Conservation (phyloP, 2,888 invertebrate genomes). For the Ferdinandea cuprea region DNA sequence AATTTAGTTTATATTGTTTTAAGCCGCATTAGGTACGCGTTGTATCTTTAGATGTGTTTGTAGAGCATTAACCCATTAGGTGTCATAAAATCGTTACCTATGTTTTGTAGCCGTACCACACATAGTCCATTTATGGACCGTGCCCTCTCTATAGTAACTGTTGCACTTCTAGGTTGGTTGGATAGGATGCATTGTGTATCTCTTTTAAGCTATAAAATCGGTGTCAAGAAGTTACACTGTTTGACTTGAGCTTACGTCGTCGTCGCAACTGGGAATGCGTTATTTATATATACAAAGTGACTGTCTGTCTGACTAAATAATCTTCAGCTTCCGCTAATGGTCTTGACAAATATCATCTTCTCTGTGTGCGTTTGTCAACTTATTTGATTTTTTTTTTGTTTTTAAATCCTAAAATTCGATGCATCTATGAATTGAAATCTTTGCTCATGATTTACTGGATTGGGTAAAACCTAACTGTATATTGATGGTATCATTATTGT, state of each 20-base stretch:
- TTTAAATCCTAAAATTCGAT: constrained; percentile 13
- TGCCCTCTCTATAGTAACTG: constrained; percentile 4
- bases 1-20: constrained; percentile 23
- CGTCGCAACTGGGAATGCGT: too few relatives aligned
- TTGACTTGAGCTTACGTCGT: constrained; percentile 26
- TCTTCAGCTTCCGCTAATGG: constrained; percentile 50
- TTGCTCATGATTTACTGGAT: neutral
- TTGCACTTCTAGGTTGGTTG: constrained; percentile 33
- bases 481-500: constrained; percentile 17
- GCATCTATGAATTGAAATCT: neutral
- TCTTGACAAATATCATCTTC: constrained; percentile 21
- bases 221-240: constrained; percentile 44
- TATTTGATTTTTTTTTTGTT: neutral
- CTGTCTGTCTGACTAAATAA: constrained; percentile 30
- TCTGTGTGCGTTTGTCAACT: constrained; percentile 2
- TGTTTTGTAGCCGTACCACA: neutral
- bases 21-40: constrained; percentile 4
- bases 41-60: constrained; percentile 8
- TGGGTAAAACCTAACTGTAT: constrained; percentile 10
- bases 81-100: constrained; percentile 33
- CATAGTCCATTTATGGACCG: constrained; percentile 28
- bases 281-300: constrained; percentile 9
- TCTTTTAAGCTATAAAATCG: constrained; percentile 36
- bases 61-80: constrained; percentile 32
- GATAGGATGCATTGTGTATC: constrained; percentile 6